Evolutionary conservation across 2,113 vertebrate species (phyloP), one percentile per base, ranked within the genome.

Genomic region (Prietella phreatophila): DNA sequence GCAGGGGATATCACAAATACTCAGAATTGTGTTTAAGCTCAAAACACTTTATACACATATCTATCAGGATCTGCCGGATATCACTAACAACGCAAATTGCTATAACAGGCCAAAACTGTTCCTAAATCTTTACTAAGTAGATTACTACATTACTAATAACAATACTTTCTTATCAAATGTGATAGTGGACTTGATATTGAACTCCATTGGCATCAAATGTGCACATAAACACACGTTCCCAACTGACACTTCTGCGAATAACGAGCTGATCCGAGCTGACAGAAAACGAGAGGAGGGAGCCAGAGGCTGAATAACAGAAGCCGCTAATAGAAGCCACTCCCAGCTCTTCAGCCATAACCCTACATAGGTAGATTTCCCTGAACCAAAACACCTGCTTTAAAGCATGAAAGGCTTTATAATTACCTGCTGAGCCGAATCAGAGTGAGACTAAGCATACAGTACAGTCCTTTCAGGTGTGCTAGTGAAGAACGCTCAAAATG

Each of bases 221-320:
- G 42, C 67, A 76, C 69, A 76, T 5, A 56, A 47, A 58, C 85
- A 67, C 76, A 67, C 0, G 22, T 42, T 53, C 55, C 86, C 71
- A 83, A 47, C 69, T 79, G 67, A 79, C 36, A 27, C 36, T 42
- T 39, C 61, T 6, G 82, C 27, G n/a, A 75, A 88, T 89, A 89
- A 92, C 89, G 90, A 89, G 89, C 61, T 82, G 33, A 84, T 65
- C 69, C 80, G 71, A 88, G 63, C 88, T 56, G 83, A 89, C 85
- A 86, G 90, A 84, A 78, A 87, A 84, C 50, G 84, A 83, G 61
- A 86, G 87, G 83, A 84, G 53, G 47, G 84, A 81, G 85, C 67
- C 61, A 78, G 85, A 84, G 85, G 83, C 83, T 82, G 61, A 27
- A 84, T 84, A 75, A 85, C 53, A 60, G 80, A 82, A 82, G 79